Conservation (phyloP, 2,888 invertebrate genomes). For the Archips xylosteana region DNA sequence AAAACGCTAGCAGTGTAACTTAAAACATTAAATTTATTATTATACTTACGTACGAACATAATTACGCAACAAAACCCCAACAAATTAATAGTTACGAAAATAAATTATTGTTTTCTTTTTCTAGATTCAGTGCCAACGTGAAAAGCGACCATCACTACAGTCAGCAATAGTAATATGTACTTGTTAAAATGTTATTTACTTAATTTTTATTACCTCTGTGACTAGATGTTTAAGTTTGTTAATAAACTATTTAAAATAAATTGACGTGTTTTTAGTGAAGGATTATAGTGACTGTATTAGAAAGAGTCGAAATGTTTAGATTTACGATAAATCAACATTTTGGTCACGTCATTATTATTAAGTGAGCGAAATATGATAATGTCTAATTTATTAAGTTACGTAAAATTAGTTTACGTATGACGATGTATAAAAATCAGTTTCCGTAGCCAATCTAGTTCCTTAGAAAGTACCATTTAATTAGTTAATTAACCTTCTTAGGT, state of each 20-base stretch:
- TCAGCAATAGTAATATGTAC: constrained; percentile 25
- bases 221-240: constrained; percentile 20
- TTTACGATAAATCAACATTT: neutral
- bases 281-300: neutral
- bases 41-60: too few relatives aligned
- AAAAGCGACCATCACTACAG: constrained; percentile 54
- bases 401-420: constrained; percentile 25
- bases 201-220: constrained; percentile 25
- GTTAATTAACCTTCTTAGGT: constrained; percentile 29
- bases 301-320: neutral
- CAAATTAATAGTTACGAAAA: neutral
- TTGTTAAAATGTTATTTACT: constrained; percentile 27
- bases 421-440: constrained; percentile 48
- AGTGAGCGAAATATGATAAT: constrained; percentile 15
- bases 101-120: constrained; percentile 39
- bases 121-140: constrained; percentile 83
- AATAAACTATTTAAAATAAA: constrained; percentile 18
- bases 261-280: neutral
- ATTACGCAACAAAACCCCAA: neutral
- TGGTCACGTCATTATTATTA: constrained; percentile 14
- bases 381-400: constrained; percentile 8
- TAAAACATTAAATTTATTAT: too few relatives aligned
- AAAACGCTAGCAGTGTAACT: too few relatives aligned
- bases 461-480: constrained; percentile 43
- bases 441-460: constrained; percentile 36